These are phyloP conservation scores for Neodon shergylaensis DNA, from an alignment of 2,113 vertebrate species.

Conservation along the genomic window DNA sequence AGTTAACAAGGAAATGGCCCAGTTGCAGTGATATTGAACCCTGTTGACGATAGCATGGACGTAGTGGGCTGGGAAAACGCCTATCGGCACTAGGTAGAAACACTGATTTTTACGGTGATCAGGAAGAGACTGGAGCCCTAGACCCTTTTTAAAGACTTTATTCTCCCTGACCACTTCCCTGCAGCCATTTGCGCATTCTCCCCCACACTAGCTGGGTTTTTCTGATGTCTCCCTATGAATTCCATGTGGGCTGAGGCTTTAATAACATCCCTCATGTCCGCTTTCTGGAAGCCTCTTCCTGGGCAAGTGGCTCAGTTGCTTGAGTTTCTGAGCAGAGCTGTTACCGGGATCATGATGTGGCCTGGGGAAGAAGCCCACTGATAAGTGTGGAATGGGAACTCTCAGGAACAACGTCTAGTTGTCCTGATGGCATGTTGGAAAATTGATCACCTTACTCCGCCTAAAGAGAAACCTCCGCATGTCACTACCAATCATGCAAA, in stretches of 20 bases:
- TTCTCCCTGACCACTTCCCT: conserved; percentile 54
- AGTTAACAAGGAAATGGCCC: conserved; percentile 7
- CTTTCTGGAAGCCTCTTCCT: neutral
- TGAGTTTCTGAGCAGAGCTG: neutral
- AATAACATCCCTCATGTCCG: neutral
- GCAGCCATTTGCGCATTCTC: conserved; percentile 70
- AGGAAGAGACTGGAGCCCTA: conserved; percentile 33
- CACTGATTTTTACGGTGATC: conserved; percentile 38
- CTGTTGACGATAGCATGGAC: neutral
- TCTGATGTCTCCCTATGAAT: conserved; percentile 69
- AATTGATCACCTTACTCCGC: conserved; percentile 30
- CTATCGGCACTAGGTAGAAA: conserved; percentile 37
- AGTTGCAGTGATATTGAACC: neutral
- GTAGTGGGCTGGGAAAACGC: neutral
- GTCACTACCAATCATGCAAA: conserved; percentile 72
- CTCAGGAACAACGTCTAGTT: neutral
- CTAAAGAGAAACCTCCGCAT: conserved; percentile 46
- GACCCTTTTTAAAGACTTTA: conserved; percentile 77
- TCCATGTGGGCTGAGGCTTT: conserved; percentile 49
- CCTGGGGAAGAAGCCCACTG: neutral
- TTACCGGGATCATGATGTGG: neutral
- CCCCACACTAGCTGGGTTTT: conserved; percentile 42
- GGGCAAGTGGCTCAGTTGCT: neutral
- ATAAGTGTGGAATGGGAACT: neutral
- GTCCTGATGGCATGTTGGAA: neutral